Conservation (phyloP, 2,797 vertebrate species). For the Brachymystax lenok region DNA sequence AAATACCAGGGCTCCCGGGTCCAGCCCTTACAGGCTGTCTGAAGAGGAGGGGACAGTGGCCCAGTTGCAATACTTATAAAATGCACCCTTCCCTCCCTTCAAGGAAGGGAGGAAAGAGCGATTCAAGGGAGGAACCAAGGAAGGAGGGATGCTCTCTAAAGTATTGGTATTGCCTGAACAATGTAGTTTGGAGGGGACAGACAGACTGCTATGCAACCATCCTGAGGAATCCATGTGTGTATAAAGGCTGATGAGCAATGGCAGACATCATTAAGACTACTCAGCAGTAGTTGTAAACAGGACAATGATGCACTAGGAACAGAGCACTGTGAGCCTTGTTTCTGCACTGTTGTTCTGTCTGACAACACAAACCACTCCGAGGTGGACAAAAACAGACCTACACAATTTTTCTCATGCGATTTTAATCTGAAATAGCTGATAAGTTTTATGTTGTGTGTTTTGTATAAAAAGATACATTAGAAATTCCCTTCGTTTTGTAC, state of each 20-base stretch:
- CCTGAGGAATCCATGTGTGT: slow-evolving; percentile 26
- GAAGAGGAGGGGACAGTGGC: slow-evolving; percentile 26
- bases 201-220: slow-evolving; percentile 1
- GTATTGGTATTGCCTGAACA: slow-evolving; percentile 5
- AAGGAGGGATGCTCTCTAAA: slow-evolving; percentile 16
- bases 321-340: slow-evolving; percentile 5
- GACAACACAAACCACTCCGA: slow-evolving; percentile 15
- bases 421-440: slow-evolving; percentile 33
- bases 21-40: slow-evolving; percentile 53
- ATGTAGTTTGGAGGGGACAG: slow-evolving; percentile 11
- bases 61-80: slow-evolving; percentile 3
- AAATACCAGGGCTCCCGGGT: slow-evolving; percentile 67
- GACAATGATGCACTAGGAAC: slow-evolving; percentile 44
- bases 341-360: slow-evolving; percentile 2
- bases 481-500: not conserved
- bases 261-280: slow-evolving; percentile 27
- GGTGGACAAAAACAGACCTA: slow-evolving; percentile 15
- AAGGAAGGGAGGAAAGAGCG: not conserved
- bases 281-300: slow-evolving; percentile 16
- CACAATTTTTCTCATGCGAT: slow-evolving; percentile 6
- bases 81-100: not conserved
- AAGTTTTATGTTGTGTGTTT: not conserved
- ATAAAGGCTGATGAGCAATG: slow-evolving; percentile 26
- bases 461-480: not conserved
- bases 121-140: not conserved